Evolutionary conservation across 1,140 invertebrate species (phyloP), one percentile per base, ranked within the genome.

Genomic region (Drosophila suzukii): DNA sequence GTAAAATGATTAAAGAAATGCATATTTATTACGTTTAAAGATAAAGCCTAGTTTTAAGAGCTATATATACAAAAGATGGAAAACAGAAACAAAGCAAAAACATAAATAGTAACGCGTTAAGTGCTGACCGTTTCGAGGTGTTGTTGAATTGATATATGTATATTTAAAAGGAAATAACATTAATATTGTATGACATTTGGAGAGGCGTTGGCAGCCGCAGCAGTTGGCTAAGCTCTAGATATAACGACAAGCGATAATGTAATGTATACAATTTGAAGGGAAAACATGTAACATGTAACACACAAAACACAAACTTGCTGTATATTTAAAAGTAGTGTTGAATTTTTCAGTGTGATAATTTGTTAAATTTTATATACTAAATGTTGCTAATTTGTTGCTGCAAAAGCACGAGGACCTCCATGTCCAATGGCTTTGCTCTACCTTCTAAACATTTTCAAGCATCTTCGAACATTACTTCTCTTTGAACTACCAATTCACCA

Each of bases 311-410:
- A 73, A 43, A 79, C 38, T 44, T 60, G 54, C 49, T 51, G 81
- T 77, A 78, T 66, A 72, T 88, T 78, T 88, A 79, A 82, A 90
- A 65, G 78, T 85, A 90, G 81, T 90, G 85, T 90, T 90, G 86
- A 86, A 89, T 84, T 90, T 89, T 89, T 89, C 84, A 89, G 84
- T 89, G 84, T 89, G 84, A 89, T 89, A 89, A 89, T 89, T 89
- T 89, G 85, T 89, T 89, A 89, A 89, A 81, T 81, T 70, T 88
- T 89, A 84, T 77, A 68, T 77, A 77, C 72, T 80, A 85, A 59
- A 71, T 84, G 81, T 85, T 84, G 77, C 66, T 80, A 74, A 79
- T 88, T 77, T 76, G 83, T 88, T 83, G 71, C 83, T 81, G 39
- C 54, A 75, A 60, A 65, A 17, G 58, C 58, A 50, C 58, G 49